Evolutionary conservation across 2,113 vertebrate genomes (phyloP).

Genomic region (Puntigrus tetrazona): DNA sequence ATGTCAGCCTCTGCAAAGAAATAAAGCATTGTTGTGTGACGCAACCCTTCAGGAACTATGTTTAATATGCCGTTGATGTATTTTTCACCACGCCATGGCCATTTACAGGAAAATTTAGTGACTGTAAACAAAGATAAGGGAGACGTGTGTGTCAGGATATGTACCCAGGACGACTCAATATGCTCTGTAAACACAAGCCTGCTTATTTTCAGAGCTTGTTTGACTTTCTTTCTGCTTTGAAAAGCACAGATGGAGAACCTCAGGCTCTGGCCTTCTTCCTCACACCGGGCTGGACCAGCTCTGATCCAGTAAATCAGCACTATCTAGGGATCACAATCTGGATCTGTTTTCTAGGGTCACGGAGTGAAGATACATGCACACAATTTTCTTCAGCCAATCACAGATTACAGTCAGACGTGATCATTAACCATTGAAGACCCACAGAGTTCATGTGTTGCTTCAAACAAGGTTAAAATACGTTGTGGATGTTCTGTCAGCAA

Average conservation of each 20-base stretch:
- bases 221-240: conserved; percentile 42
- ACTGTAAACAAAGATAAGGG: conserved; percentile 43
- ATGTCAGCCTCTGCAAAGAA: not conserved
- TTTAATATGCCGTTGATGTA: conserved; percentile 24
- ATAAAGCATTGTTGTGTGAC: not conserved
- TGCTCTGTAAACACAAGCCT: conserved; percentile 35
- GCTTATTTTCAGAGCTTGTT: conserved; percentile 36
- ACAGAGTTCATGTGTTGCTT: not conserved
- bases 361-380: not conserved
- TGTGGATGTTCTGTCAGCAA: not conserved
- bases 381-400: not conserved
- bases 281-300: not conserved
- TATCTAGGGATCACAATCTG: conserved; percentile 46
- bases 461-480: not conserved
- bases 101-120: conserved; percentile 15
- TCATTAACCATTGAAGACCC: not conserved
- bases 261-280: conserved; percentile 10
- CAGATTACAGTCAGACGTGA: conserved; percentile 7
- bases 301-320: conserved; percentile 36
- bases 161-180: conserved; percentile 38
- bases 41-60: not conserved
- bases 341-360: not conserved
- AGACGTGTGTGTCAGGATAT: conserved; percentile 21
- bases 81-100: conserved; percentile 22
- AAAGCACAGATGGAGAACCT: conserved; percentile 51